These are phyloP conservation scores for Ranitomeya variabilis DNA, from an alignment of 2,113 vertebrate genomes.

Conservation along the genomic window DNA sequence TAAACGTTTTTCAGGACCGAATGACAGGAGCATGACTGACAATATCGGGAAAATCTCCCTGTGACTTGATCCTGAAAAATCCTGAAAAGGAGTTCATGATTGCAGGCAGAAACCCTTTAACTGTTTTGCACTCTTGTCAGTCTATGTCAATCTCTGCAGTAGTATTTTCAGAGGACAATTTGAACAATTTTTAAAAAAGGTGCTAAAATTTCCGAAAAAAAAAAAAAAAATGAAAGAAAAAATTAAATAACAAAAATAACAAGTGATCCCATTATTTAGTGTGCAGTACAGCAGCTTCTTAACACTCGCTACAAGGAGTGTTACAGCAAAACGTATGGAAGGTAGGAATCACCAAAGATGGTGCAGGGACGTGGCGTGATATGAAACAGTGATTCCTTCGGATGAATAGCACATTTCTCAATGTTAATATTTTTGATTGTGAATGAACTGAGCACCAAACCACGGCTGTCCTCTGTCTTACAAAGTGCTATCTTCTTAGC, in stretches of 20 bases:
- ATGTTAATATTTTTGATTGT: background rate
- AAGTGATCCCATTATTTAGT: conserved; percentile 46
- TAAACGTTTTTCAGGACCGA: background rate
- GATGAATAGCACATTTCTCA: conserved; percentile 8
- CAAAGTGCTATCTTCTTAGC: conserved; percentile 43
- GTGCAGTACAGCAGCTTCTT: conserved; percentile 48
- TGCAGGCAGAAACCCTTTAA: background rate
- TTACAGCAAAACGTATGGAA: conserved; percentile 37
- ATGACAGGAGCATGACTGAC: background rate
- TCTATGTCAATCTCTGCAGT: conserved; percentile 16
- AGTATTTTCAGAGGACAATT: conserved; percentile 29
- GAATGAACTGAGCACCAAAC: conserved; percentile 40
- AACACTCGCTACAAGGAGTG: conserved; percentile 32
- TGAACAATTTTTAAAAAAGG: conserved; percentile 33
- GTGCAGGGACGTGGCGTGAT: background rate
- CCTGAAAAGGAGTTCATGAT: background rate
- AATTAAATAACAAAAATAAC: conserved; percentile 34
- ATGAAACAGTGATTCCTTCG: background rate
- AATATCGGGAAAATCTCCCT: background rate
- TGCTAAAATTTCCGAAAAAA: conserved; percentile 14
- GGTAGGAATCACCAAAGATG: conserved; percentile 19
- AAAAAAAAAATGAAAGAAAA: conserved; percentile 31
- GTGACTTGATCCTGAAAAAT: background rate
- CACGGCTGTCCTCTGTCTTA: background rate
- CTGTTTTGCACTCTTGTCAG: background rate